These are phyloP conservation scores for Ptyas mucosa DNA, from an alignment of 2,113 vertebrate genomes.

Conservation along the genomic window DNA sequence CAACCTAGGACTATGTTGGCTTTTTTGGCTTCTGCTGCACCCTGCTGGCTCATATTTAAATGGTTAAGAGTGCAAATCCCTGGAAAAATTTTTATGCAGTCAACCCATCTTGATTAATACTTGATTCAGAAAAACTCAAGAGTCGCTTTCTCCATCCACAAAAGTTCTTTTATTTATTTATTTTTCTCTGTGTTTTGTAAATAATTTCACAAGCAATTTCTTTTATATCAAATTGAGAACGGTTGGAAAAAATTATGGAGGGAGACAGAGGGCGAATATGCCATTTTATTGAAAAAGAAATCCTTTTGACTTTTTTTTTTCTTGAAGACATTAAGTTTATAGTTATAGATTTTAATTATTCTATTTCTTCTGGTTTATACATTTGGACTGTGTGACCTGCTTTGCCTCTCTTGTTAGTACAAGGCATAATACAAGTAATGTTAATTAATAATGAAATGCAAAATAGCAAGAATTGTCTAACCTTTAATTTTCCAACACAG, in stretches of 20 bases:
- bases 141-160: background rate
- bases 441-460: background rate
- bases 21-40: background rate
- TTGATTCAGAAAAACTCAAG: background rate
- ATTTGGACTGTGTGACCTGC: background rate
- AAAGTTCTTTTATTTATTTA: background rate
- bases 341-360: background rate
- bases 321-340: background rate
- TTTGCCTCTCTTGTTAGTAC: background rate
- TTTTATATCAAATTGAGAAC: background rate
- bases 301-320: background rate
- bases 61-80: background rate
- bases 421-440: background rate
- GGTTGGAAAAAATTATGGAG: background rate
- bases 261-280: background rate
- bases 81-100: background rate
- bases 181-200: background rate
- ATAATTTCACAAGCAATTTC: background rate
- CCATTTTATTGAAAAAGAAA: background rate
- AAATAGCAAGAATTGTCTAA: background rate
- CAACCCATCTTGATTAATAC: background rate
- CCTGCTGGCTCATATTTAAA: background rate
- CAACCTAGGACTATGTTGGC: background rate
- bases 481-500: background rate
- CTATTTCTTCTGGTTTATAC: background rate